Conservation (phyloP, 2,888 invertebrate genomes). For the Anticlea derivata region DNA sequence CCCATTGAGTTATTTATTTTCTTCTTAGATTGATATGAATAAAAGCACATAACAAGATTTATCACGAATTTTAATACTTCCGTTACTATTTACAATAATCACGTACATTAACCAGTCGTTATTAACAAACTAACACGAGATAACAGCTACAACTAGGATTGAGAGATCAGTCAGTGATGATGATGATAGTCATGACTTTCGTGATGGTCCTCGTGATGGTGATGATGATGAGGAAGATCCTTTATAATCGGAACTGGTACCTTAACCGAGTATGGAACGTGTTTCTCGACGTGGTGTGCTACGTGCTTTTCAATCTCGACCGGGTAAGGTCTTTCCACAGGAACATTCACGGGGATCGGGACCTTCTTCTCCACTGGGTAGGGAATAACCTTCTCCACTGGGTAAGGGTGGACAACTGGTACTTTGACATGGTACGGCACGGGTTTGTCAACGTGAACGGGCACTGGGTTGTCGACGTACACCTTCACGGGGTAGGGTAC, state of each 20-base stretch:
- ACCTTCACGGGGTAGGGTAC: conserved; percentile 89
- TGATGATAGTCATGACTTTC: conserved; percentile 58
- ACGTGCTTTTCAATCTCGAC: conserved; percentile 88
- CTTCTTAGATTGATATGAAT: background rate
- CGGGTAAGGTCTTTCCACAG: conserved; percentile 84
- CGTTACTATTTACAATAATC: conserved; percentile 68
- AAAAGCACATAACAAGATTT: conserved; percentile 45
- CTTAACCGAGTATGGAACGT: conserved; percentile 88
- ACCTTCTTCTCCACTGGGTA: conserved; percentile 87
- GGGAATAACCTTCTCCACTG: conserved; percentile 86
- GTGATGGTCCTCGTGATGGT: conserved; percentile 47
- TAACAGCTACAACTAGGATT: conserved; percentile 79
- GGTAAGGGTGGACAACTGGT: conserved; percentile 88
- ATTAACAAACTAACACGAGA: conserved; percentile 68
- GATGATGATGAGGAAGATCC: conserved; percentile 54
- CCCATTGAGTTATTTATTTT: too few relatives aligned
- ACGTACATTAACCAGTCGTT: conserved; percentile 63
- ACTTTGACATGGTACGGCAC: conserved; percentile 91
- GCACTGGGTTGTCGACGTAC: conserved; percentile 86
- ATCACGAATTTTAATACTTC: conserved; percentile 77
- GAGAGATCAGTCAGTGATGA: conserved; percentile 81
- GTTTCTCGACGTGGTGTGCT: conserved; percentile 86
- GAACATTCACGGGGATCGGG: conserved; percentile 86
- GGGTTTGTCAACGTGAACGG: conserved; percentile 90
- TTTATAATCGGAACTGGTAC: conserved; percentile 87